Evolutionary conservation across 37 sponge, comb jelly and placozoan species (phyloP).

Genomic region (Agelas oroides): DNA sequence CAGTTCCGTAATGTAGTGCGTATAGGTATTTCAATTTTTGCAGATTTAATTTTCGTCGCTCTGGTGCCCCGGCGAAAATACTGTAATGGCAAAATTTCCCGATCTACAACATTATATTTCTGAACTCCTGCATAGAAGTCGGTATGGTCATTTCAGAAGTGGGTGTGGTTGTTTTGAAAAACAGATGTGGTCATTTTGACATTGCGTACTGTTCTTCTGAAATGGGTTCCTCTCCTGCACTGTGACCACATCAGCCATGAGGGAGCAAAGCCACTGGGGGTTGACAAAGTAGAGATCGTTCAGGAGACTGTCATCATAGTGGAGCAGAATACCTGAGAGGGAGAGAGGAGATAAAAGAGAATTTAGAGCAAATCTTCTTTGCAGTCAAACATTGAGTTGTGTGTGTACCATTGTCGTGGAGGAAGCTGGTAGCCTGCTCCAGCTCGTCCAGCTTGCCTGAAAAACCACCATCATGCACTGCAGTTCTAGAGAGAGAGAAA

Average conservation of each 20-base stretch:
- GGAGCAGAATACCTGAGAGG: constrained; percentile 72
- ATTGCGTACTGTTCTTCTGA: constrained; percentile 62
- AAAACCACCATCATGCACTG: background rate
- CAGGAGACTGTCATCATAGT: constrained; percentile 67
- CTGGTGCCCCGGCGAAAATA: no score
- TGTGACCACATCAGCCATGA: constrained; percentile 69
- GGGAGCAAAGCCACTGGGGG: constrained; percentile 87
- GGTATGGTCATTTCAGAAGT: background rate
- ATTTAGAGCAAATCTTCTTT: background rate
- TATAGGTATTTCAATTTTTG: no score
- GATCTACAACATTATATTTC: no score
- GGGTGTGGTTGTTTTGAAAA: background rate
- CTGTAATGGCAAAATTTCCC: no score
- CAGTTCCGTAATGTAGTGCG: no score
- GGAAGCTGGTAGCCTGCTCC: constrained; percentile 76
- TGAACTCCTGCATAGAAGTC: no score
- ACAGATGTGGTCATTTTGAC: background rate
- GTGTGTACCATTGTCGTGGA: constrained; percentile 76
- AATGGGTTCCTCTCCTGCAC: constrained; percentile 51
- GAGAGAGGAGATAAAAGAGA: background rate
- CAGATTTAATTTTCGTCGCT: no score
- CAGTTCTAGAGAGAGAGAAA: background rate
- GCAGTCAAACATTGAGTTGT: background rate
- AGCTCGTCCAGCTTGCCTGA: constrained; percentile 49
- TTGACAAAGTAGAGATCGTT: constrained; percentile 82